A percentile compares a stretch with the other conserved stretches of the same genome.
phyloP scores from a whole-genome alignment of 1,140 invertebrate genomes.

The Bombus cullumanus region DNA sequence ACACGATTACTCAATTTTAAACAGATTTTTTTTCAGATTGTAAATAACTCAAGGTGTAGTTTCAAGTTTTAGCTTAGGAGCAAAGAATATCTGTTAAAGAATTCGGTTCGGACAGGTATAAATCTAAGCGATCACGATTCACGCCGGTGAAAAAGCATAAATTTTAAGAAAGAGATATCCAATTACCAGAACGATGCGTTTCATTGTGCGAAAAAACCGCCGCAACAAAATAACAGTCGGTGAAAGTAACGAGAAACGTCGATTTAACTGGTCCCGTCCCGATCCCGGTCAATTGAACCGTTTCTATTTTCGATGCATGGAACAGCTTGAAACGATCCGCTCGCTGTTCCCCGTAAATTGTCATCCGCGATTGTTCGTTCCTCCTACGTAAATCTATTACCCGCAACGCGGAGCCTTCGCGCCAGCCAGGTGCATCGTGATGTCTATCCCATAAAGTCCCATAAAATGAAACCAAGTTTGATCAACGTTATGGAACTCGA shows the following conservation, averaged over 20 bases:
- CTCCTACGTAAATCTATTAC: slow-evolving; percentile 42
- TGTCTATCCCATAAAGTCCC: slow-evolving; percentile 11
- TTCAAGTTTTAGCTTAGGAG: not conserved
- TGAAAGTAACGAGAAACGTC: slow-evolving; percentile 51
- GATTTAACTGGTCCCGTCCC: slow-evolving; percentile 39
- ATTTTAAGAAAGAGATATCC: slow-evolving; percentile 17
- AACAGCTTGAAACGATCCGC: slow-evolving; percentile 23
- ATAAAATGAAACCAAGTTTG: slow-evolving; percentile 8
- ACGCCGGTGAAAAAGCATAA: slow-evolving; percentile 8
- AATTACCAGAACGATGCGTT: slow-evolving; percentile 47
- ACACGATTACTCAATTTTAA: not conserved
- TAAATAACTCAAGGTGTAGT: not conserved
- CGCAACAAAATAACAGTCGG: slow-evolving; percentile 27
- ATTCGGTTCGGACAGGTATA: not conserved
- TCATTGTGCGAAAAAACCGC: slow-evolving; percentile 40
- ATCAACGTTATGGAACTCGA: slow-evolving; percentile 5
- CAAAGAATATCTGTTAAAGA: not conserved
- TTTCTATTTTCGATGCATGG: slow-evolving; percentile 23
- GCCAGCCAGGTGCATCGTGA: slow-evolving; percentile 12
- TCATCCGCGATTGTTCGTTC: slow-evolving; percentile 27
- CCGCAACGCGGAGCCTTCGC: not conserved
- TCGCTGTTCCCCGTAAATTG: slow-evolving; percentile 22
- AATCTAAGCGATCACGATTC: not conserved
- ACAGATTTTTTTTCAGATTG: not conserved
- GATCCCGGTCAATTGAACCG: slow-evolving; percentile 38